These are phyloP conservation scores for Hyalella azteca DNA, from an alignment of 2,888 invertebrate species.

Conservation along the genomic window DNA sequence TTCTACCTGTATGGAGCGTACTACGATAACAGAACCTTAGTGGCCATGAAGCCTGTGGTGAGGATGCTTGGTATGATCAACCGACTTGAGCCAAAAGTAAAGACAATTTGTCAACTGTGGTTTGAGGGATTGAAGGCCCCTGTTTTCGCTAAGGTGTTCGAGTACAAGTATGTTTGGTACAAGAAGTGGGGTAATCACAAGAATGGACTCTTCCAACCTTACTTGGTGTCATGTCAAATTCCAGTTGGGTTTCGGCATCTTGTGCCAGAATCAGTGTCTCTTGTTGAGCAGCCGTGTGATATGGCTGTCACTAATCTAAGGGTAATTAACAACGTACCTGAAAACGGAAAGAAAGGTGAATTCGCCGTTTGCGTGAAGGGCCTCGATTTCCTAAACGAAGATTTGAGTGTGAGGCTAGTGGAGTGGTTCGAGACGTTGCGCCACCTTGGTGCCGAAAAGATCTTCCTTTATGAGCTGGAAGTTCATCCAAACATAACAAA, in stretches of 20 bases:
- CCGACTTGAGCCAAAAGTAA: constrained; percentile 81
- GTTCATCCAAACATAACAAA: constrained; percentile 90
- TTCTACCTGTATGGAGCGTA: constrained; percentile 91
- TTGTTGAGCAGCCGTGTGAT: constrained; percentile 85
- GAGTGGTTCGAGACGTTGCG: constrained; percentile 93
- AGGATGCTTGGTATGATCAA: constrained; percentile 88
- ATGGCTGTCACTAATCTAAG: constrained; percentile 83
- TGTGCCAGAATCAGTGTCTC: constrained; percentile 81
- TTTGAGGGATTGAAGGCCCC: constrained; percentile 84
- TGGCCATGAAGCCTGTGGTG: constrained; percentile 77
- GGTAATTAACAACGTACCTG: constrained; percentile 79
- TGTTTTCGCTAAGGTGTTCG: constrained; percentile 74
- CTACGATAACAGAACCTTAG: constrained; percentile 77
- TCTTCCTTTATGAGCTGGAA: constrained; percentile 84
- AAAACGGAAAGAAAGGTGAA: constrained; percentile 68
- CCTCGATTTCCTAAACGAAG: constrained; percentile 88
- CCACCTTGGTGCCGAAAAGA: constrained; percentile 86
- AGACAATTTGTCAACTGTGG: constrained; percentile 88
- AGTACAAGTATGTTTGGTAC: constrained; percentile 94
- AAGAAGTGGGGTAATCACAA: constrained; percentile 93
- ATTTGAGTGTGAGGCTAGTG: constrained; percentile 83
- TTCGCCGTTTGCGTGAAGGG: constrained; percentile 95
- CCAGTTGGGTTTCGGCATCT: constrained; percentile 70
- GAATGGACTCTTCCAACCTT: constrained; percentile 88
- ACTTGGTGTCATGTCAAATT: constrained; percentile 85